These are phyloP conservation scores for Tenthredo mesomela DNA, from an alignment of 2,888 invertebrate species.

Conservation along the genomic window DNA sequence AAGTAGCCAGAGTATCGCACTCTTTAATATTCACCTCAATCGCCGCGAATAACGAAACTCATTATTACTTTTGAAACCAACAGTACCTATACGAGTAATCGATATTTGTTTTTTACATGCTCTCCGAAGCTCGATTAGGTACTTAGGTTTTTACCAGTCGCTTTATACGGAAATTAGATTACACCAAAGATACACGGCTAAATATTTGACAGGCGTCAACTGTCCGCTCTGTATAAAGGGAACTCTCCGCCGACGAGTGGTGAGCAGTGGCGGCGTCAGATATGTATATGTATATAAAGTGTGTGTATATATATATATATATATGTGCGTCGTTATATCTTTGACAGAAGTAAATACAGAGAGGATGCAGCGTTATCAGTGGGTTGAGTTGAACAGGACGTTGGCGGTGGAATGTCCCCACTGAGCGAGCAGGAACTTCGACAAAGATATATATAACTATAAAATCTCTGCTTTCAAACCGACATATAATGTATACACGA, in stretches of 20 bases:
- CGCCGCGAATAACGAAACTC: background rate
- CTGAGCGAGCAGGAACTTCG: conserved; percentile 25
- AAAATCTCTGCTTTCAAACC: background rate
- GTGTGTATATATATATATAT: background rate
- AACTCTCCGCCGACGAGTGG: too few species aligned
- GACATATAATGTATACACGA: background rate
- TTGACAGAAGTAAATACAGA: conserved; percentile 43
- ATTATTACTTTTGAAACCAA: background rate
- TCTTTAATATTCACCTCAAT: background rate
- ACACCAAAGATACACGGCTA: background rate
- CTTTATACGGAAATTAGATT: background rate
- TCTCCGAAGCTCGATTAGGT: background rate
- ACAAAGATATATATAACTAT: background rate
- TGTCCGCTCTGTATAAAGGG: background rate
- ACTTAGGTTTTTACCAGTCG: background rate
- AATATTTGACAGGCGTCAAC: conserved; percentile 8
- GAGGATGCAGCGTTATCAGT: conserved; percentile 57
- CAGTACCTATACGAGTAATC: background rate
- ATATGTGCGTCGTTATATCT: conserved; percentile 23
- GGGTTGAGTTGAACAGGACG: conserved; percentile 63
- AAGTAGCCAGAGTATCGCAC: too few species aligned
- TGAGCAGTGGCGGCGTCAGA: background rate
- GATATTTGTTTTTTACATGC: background rate
- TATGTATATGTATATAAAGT: too few species aligned
- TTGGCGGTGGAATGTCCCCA: conserved; percentile 49